Evolutionary conservation across 2,113 vertebrate genomes (phyloP).

Genomic region (Polypterus senegalus): DNA sequence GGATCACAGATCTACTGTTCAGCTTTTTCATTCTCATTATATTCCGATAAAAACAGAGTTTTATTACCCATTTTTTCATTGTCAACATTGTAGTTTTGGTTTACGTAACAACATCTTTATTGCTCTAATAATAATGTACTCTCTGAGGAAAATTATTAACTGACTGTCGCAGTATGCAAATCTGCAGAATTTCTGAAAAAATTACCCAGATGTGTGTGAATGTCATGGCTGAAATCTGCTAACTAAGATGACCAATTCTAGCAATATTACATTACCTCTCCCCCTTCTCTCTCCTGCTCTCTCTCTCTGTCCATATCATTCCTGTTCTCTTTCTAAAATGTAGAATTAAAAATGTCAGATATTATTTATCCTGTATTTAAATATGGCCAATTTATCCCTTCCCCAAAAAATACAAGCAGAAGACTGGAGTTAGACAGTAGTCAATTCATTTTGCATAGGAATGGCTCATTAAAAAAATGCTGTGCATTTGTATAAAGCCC

Average conservation of each 20-base stretch:
- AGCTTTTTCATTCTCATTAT: no score
- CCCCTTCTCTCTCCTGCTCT: no score
- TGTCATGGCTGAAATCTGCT: conserved; percentile 51
- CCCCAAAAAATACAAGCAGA: conserved; percentile 62
- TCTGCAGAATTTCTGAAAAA: conserved; percentile 42
- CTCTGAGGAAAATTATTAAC: conserved; percentile 16
- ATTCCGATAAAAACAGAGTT: neutral
- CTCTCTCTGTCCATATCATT: neutral
- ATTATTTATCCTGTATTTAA: conserved; percentile 71
- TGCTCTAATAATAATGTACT: no score
- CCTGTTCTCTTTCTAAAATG: conserved; percentile 35
- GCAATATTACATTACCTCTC: conserved; percentile 32
- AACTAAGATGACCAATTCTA: conserved; percentile 44
- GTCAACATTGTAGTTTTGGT: neutral
- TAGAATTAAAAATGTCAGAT: conserved; percentile 41
- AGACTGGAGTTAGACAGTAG: conserved; percentile 77
- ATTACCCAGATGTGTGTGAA: conserved; percentile 40
- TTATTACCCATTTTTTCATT: neutral
- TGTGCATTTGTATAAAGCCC: conserved; percentile 60
- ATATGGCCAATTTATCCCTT: conserved; percentile 62
- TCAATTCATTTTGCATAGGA: conserved; percentile 95
- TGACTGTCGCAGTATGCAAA: conserved; percentile 32
- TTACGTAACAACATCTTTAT: no score
- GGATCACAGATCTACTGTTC: no score
- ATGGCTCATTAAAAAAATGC: conserved; percentile 80